Evolutionary conservation across 2,797 vertebrate species (phyloP).

Genomic region (Neosilurus hyrtlii): DNA sequence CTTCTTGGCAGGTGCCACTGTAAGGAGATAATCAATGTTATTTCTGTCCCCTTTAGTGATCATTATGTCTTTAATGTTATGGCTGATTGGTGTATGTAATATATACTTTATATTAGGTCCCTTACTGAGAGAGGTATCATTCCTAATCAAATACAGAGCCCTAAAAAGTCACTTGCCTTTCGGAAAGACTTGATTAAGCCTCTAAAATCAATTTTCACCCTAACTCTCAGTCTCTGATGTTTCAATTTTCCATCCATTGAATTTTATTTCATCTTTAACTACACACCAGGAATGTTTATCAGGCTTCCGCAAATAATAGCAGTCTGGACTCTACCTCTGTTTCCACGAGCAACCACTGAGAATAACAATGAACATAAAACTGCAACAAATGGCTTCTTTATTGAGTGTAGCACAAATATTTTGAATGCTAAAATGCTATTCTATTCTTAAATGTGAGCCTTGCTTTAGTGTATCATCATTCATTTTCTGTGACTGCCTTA

Average conservation of each 20-base stretch:
- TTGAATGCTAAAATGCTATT: not conserved
- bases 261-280: constrained; percentile 21
- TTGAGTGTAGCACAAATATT: constrained; percentile 10
- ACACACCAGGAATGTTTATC: constrained; percentile 38
- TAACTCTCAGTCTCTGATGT: constrained; percentile 9
- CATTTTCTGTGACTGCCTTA: not conserved
- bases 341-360: constrained; percentile 36
- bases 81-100: too few relatives aligned
- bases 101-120: too few relatives aligned
- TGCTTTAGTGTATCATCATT: not conserved
- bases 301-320: constrained; percentile 23
- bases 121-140: not conserved
- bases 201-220: constrained; percentile 41
- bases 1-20: too few relatives aligned
- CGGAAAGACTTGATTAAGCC: constrained; percentile 14
- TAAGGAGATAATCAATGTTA: too few relatives aligned
- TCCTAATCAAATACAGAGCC: constrained; percentile 19
- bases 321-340: constrained; percentile 31
- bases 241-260: constrained; percentile 31
- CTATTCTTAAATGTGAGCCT: not conserved
- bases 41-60: too few relatives aligned
- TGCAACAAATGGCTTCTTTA: constrained; percentile 43
- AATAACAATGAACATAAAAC: constrained; percentile 44
- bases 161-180: constrained; percentile 29
- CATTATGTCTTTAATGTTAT: too few relatives aligned